Evolutionary conservation across 2,888 invertebrate species (phyloP).

Genomic region (Nephrotoma flavescens): DNA sequence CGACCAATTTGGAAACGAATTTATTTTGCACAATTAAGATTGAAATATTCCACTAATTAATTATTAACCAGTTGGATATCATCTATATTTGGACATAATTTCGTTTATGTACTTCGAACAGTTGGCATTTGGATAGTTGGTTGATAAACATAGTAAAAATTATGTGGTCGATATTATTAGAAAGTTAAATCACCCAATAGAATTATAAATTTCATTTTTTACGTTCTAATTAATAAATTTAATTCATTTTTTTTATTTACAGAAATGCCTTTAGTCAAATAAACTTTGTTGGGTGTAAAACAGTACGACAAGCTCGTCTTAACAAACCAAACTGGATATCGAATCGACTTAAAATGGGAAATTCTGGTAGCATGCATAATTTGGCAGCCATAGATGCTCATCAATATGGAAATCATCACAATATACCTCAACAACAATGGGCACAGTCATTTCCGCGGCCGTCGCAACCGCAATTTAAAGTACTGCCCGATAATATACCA

Average conservation of each 20-base stretch:
- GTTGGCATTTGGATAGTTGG: background rate
- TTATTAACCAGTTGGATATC: background rate
- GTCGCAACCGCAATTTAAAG: slow-evolving; percentile 32
- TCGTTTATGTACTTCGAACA: background rate
- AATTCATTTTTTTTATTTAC: background rate
- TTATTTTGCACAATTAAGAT: background rate
- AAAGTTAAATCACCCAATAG: background rate
- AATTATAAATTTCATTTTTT: background rate
- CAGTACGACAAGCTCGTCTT: background rate
- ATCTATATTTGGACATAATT: background rate
- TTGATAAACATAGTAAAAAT: background rate
- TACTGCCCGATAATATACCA: slow-evolving; percentile 55
- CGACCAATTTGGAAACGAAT: background rate
- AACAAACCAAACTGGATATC: background rate
- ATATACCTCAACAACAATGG: slow-evolving; percentile 8
- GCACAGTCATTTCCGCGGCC: background rate
- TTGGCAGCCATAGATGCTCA: slow-evolving; percentile 11
- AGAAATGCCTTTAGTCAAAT: background rate
- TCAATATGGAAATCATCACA: slow-evolving; percentile 14
- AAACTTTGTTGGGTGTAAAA: background rate
- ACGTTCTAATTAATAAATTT: background rate
- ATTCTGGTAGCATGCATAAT: slow-evolving; percentile 23
- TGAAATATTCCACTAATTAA: background rate
- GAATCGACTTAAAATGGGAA: slow-evolving; percentile 18
- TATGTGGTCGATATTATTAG: background rate